Conservation (phyloP, 1,140 invertebrate genomes). For the Drosophila pallidifrons region DNA sequence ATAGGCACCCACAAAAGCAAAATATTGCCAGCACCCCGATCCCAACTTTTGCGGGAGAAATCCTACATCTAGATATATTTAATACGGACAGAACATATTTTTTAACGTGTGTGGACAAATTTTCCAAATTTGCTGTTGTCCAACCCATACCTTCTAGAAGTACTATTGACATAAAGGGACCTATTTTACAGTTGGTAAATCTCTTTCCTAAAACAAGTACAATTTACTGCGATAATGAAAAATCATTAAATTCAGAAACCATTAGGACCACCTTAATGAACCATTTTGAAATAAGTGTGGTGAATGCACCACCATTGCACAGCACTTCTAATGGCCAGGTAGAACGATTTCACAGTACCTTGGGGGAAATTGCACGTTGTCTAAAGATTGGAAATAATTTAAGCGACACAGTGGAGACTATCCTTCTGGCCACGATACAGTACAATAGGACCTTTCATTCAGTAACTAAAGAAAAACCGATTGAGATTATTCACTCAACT, state of each 20-base stretch:
- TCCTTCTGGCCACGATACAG: no score
- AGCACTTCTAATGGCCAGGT: no score
- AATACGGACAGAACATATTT: conserved; percentile 32
- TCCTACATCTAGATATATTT: conserved; percentile 36
- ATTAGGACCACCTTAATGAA: neutral
- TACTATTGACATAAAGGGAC: conserved; percentile 24
- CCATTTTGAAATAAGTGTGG: neutral
- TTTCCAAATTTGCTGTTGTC: conserved; percentile 43
- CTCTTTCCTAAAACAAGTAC: conserved; percentile 32
- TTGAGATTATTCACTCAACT: no score
- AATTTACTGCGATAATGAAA: conserved; percentile 42
- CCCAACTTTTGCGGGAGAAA: conserved; percentile 31
- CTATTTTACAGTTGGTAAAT: conserved; percentile 38
- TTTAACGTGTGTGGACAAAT: conserved; percentile 43
- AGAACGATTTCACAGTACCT: no score
- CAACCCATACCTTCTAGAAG: conserved; percentile 36
- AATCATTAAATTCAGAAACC: conserved; percentile 13
- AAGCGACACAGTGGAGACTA: no score
- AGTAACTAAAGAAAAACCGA: no score
- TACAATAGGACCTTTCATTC: no score
- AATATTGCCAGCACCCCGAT: conserved; percentile 30
- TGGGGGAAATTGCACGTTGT: no score
- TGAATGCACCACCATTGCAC: no score
- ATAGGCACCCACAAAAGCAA: conserved; percentile 42
- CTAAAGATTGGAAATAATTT: no score